These are phyloP conservation scores for Mus caroli DNA, from an alignment of 2,797 vertebrate species.

Conservation along the genomic window DNA sequence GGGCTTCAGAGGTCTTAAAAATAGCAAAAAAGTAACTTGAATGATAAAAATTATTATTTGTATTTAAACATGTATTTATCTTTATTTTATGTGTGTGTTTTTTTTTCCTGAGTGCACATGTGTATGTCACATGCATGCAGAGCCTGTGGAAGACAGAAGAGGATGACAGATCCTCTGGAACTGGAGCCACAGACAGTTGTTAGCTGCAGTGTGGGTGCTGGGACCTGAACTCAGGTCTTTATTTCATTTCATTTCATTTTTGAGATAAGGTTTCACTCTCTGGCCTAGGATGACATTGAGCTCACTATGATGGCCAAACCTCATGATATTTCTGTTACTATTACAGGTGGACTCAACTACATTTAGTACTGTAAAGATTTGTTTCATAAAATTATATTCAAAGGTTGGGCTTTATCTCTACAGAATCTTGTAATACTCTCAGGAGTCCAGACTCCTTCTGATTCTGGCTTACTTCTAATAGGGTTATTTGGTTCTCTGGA, in stretches of 20 bases:
- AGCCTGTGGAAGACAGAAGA: neutral
- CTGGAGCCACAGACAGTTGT: neutral
- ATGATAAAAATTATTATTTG: neutral
- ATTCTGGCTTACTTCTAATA: neutral
- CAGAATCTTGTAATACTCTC: neutral
- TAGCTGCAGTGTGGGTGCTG: neutral
- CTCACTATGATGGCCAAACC: neutral
- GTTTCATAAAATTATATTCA: conserved; percentile 3
- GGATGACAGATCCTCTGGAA: neutral
- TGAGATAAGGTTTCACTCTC: neutral
- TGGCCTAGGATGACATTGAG: neutral
- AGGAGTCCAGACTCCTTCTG: neutral
- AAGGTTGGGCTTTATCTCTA: neutral
- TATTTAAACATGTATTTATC: neutral
- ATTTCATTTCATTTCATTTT: neutral
- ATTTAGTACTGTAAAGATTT: neutral
- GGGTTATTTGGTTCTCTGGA: too few species aligned
- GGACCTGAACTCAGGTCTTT: neutral
- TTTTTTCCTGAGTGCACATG: neutral
- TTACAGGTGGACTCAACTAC: neutral
- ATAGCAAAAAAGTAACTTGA: neutral
- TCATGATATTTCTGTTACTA: neutral
- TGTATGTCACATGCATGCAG: neutral
- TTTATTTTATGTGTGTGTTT: neutral
- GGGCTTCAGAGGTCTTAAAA: neutral